A percentile compares a stretch with the other conserved stretches of the same genome.
Conservation (phyloP, 2,113 vertebrate species). For the Pampusana beccarii region DNA sequence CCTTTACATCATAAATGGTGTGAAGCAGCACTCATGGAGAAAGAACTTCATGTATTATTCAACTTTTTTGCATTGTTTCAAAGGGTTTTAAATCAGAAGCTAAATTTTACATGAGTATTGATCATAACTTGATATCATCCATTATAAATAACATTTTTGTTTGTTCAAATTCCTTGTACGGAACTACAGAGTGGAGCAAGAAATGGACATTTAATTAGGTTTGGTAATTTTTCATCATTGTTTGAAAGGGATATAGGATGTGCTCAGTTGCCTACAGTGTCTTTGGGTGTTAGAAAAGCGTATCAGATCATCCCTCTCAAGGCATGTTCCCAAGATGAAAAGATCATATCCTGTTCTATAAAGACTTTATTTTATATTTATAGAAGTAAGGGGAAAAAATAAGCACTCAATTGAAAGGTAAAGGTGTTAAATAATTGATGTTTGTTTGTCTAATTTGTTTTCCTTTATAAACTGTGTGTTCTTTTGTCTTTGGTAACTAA, state of each 20-base stretch:
- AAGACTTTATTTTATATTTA: not conserved
- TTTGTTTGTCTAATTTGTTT: constrained; percentile 25
- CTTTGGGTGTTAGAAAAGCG: not conserved
- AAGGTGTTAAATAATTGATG: constrained; percentile 10
- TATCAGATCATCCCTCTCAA: not conserved
- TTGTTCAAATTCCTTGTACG: constrained; percentile 20
- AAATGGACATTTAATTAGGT: constrained; percentile 34
- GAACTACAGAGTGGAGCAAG: not conserved
- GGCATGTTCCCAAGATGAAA: not conserved
- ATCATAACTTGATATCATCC: constrained; percentile 64
- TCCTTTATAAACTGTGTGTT: not conserved
- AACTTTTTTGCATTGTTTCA: constrained; percentile 25
- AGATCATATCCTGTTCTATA: not conserved
- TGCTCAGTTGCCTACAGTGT: not conserved
- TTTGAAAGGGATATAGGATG: not conserved
- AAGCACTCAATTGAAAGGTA: not conserved
- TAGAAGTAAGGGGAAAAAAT: not conserved
- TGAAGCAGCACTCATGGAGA: not conserved
- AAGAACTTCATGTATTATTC: constrained; percentile 67
- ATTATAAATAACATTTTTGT: constrained; percentile 55
- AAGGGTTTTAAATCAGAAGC: constrained; percentile 48
- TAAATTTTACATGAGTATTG: constrained; percentile 74
- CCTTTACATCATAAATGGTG: not conserved
- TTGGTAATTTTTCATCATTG: not conserved
- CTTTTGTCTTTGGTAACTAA: constrained; percentile 6